Evolutionary conservation across 1,140 invertebrate genomes (phyloP).

Genomic region (Calephelis virginiensis): DNA sequence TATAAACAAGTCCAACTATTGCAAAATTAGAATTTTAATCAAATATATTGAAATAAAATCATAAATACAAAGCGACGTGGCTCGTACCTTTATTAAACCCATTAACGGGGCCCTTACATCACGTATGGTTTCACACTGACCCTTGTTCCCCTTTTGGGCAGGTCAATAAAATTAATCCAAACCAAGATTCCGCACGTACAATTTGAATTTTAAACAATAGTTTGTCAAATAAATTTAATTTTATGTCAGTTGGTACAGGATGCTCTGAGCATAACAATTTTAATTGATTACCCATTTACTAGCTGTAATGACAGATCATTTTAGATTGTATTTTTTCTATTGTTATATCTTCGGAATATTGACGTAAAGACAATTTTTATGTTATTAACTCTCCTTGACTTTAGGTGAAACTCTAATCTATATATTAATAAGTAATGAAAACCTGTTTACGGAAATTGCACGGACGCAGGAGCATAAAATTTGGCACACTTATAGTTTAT

Average conservation of each 20-base stretch:
- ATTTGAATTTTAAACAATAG: slow-evolving; percentile 77
- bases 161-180: slow-evolving; percentile 69
- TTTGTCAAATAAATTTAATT: slow-evolving; percentile 77
- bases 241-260: slow-evolving; percentile 42
- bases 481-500: too few species aligned
- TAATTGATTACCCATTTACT: slow-evolving; percentile 9
- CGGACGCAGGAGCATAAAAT: too few species aligned
- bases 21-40: slow-evolving; percentile 61
- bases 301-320: neutral
- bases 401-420: too few species aligned
- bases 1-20: too few species aligned
- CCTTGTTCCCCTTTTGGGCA: slow-evolving; percentile 37
- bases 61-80: slow-evolving; percentile 53
- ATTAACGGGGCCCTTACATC: slow-evolving; percentile 56
- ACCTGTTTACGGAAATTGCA: too few species aligned
- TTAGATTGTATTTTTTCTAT: slow-evolving; percentile 2
- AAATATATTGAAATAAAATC: slow-evolving; percentile 72
- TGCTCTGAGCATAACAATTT: slow-evolving; percentile 29
- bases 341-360: neutral
- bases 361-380: too few species aligned
- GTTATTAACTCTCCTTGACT: too few species aligned
- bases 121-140: slow-evolving; percentile 59
- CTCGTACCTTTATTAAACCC: slow-evolving; percentile 71
- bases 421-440: too few species aligned
- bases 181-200: slow-evolving; percentile 71